Conservation (phyloP, 2,797 vertebrate genomes). For the Babyrousa celebensis region DNA sequence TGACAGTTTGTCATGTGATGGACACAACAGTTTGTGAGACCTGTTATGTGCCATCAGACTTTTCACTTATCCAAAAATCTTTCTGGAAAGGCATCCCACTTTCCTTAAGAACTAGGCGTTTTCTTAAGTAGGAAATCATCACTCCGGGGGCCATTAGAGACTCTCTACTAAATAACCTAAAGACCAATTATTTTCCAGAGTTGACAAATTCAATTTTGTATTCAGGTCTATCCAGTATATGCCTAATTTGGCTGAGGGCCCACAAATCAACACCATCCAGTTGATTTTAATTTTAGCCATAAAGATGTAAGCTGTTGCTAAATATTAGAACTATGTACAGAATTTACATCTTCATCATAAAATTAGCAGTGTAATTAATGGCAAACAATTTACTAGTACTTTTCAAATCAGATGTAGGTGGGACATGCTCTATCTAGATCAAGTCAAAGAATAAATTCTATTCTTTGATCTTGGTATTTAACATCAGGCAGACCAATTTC, state of each 20-base stretch:
- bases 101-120: neutral
- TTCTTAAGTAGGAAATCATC: neutral
- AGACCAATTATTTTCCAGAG: conserved; percentile 16
- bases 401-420: neutral
- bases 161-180: neutral
- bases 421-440: neutral
- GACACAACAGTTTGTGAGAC: neutral
- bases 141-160: neutral
- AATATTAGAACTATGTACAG: neutral
- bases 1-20: neutral
- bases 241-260: neutral
- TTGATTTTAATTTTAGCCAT: conserved; percentile 33
- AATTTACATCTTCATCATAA: neutral
- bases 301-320: neutral
- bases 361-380: neutral
- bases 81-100: neutral
- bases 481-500: neutral
- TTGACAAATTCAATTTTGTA: conserved; percentile 26
- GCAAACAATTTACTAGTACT: neutral
- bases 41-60: neutral
- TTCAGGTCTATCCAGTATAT: neutral
- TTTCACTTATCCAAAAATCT: neutral
- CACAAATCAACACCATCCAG: neutral
- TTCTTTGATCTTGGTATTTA: conserved; percentile 31
- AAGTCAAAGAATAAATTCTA: neutral